Conservation (phyloP, 2,113 vertebrate genomes). For the Scopus umbretta region DNA sequence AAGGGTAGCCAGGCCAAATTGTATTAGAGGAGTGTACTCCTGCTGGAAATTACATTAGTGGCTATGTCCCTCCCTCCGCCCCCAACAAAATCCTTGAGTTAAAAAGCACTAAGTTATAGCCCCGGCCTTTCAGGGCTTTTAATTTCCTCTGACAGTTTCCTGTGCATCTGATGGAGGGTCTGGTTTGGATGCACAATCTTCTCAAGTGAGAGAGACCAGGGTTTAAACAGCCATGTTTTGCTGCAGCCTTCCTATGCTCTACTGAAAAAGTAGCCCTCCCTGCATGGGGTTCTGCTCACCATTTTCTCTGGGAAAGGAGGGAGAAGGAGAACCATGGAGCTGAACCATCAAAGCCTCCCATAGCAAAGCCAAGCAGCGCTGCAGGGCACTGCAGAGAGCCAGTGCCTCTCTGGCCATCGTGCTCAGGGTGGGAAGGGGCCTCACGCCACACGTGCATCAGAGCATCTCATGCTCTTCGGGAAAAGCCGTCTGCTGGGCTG, state of each 20-base stretch:
- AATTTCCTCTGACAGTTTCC: conserved; percentile 40
- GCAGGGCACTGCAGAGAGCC: not conserved
- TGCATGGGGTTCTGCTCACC: not conserved
- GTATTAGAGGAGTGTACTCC: conserved; percentile 68
- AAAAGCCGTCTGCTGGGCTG: not conserved
- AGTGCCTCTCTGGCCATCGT: not conserved
- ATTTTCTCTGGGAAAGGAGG: not conserved
- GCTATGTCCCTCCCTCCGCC: not conserved
- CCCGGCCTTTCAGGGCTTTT: conserved; percentile 35
- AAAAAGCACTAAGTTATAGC: conserved; percentile 60
- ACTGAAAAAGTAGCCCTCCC: not conserved
- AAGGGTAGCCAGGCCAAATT: conserved; percentile 64
- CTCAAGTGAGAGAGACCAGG: not conserved
- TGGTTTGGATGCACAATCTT: not conserved
- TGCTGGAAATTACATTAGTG: conserved; percentile 48
- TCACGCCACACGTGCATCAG: accelerated
- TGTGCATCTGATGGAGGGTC: conserved; percentile 16
- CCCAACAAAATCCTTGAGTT: conserved; percentile 46
- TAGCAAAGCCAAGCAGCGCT: not conserved
- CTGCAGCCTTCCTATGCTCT: not conserved
- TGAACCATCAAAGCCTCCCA: not conserved
- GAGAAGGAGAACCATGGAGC: not conserved
- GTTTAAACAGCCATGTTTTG: not conserved
- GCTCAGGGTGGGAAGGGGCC: not conserved
- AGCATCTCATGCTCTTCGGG: not conserved